These are phyloP conservation scores for Ptiloglossa arizonensis DNA, from an alignment of 1,140 invertebrate species.

Conservation along the genomic window DNA sequence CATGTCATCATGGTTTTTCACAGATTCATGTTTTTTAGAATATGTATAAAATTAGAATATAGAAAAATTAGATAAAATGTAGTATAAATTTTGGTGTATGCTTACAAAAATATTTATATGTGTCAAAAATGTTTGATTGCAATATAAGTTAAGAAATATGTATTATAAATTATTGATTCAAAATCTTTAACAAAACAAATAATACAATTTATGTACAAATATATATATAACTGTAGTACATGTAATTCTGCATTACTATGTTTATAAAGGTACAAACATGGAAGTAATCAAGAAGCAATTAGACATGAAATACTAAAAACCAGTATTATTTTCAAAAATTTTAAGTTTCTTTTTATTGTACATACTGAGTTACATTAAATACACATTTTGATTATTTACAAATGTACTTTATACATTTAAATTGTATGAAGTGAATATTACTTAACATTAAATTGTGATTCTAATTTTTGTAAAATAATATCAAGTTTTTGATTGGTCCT, in stretches of 20 bases:
- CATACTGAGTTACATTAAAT: conserved; percentile 21
- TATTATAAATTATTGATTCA: not conserved
- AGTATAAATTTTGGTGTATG: conserved; percentile 30
- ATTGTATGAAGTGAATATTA: conserved; percentile 22
- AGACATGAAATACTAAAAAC: not conserved
- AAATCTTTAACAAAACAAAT: not conserved
- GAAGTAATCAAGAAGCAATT: not conserved
- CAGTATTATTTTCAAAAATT: conserved; percentile 22
- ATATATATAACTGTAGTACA: not conserved
- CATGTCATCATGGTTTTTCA: not conserved
- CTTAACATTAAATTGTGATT: conserved; percentile 32
- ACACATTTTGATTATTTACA: conserved; percentile 24
- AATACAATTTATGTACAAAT: not conserved
- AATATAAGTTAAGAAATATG: conserved; percentile 14
- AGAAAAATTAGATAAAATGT: conserved; percentile 4
- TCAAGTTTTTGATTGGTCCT: conserved; percentile 75
- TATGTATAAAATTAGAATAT: conserved; percentile 20
- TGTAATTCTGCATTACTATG: not conserved
- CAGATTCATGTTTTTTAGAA: conserved; percentile 26
- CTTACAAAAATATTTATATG: conserved; percentile 23
- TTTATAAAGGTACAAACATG: not conserved
- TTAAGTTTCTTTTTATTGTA: not conserved
- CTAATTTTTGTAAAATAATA: conserved; percentile 64
- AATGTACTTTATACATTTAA: not conserved
- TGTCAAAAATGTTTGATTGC: not conserved